Evolutionary conservation across 2,113 vertebrate genomes (phyloP).

Genomic region (Condylura cristata): DNA sequence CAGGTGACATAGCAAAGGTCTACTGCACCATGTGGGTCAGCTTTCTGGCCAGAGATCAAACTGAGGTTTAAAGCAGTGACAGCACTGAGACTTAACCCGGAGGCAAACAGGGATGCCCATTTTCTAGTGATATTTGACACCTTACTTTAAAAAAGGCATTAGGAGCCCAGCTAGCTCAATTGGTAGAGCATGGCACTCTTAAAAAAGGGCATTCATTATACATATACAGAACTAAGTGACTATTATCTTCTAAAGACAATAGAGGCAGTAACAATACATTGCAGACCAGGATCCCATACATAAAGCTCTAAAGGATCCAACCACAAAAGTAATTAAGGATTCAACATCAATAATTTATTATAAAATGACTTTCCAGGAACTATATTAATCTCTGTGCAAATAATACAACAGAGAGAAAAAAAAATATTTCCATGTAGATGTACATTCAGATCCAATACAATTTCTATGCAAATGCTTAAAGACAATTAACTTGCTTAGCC

Average conservation of each 20-base stretch:
- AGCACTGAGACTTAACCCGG: too few species aligned
- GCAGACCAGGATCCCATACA: neutral
- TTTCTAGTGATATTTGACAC: neutral
- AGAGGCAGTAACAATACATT: neutral
- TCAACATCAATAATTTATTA: slow-evolving; percentile 28
- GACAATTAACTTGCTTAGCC: slow-evolving; percentile 61
- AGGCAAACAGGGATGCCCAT: too few species aligned
- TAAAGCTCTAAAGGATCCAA: neutral
- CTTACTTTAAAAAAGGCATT: too few species aligned
- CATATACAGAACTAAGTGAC: neutral
- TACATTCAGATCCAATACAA: slow-evolving; percentile 52
- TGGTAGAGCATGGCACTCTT: too few species aligned
- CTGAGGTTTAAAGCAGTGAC: too few species aligned
- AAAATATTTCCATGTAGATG: slow-evolving; percentile 14
- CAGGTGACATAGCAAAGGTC: too few species aligned
- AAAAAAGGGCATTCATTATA: neutral
- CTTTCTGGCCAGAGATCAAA: too few species aligned
- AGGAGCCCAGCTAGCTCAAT: too few species aligned
- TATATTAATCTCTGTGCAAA: slow-evolving; percentile 54
- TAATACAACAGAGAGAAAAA: neutral
- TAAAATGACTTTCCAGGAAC: slow-evolving; percentile 7
- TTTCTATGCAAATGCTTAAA: slow-evolving; percentile 55
- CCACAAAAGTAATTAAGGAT: slow-evolving; percentile 32
- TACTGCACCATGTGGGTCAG: too few species aligned
- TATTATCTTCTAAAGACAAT: neutral